Percentiles rank a stretch among this genome's conserved stretches.
Evolutionary conservation across 2,113 vertebrate species (phyloP).

Genomic region (Eurypyga helias): DNA sequence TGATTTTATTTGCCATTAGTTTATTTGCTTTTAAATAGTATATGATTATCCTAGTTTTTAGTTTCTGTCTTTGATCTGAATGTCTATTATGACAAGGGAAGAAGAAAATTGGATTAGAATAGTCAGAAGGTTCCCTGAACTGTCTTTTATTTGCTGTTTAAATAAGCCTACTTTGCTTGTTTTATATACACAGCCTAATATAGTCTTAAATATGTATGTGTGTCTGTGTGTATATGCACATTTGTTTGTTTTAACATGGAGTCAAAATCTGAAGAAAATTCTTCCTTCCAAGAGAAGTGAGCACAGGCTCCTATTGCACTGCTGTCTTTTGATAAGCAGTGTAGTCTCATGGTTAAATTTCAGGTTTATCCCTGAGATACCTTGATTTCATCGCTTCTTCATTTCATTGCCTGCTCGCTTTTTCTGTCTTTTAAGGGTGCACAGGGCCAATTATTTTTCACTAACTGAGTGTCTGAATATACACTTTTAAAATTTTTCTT

Average conservation of each 20-base stretch:
- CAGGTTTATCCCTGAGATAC: not conserved
- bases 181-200: no score
- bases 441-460: not conserved
- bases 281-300: not conserved
- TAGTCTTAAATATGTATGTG: not conserved
- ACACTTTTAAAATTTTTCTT: not conserved
- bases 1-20: not conserved
- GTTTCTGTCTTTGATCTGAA: not conserved
- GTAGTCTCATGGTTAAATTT: not conserved
- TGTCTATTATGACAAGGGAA: not conserved
- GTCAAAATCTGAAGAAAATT: not conserved
- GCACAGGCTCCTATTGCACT: not conserved
- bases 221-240: no score
- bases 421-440: not conserved
- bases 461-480: not conserved
- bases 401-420: not conserved
- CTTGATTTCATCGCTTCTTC: not conserved
- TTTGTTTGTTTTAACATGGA: not conserved
- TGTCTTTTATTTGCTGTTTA: not conserved
- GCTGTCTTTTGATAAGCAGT: not conserved
- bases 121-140: not conserved
- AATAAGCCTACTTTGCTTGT: not conserved
- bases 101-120: not conserved
- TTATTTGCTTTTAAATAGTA: not conserved
- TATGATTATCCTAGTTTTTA: not conserved